These are phyloP conservation scores for Pseudopipra pipra DNA, from an alignment of 2,113 vertebrate genomes.

Conservation along the genomic window DNA sequence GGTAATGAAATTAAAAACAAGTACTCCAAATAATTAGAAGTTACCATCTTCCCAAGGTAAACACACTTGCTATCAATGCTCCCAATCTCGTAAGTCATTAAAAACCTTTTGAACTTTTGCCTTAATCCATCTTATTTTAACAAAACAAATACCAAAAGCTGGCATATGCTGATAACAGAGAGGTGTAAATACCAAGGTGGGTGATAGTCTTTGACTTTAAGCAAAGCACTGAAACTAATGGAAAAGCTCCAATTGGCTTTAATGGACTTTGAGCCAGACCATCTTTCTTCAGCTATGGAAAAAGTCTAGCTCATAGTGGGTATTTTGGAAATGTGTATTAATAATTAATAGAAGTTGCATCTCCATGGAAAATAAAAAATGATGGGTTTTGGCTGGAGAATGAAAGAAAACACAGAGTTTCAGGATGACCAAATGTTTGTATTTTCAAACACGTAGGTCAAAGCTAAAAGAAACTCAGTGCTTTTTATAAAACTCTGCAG, in stretches of 20 bases:
- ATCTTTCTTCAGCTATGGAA: background rate
- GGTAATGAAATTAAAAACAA: constrained; percentile 5
- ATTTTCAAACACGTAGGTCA: background rate
- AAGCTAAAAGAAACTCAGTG: background rate
- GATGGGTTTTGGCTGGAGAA: background rate
- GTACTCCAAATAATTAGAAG: background rate
- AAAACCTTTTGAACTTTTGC: constrained; percentile 33
- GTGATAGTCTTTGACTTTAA: background rate
- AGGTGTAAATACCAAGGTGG: background rate
- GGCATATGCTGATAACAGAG: background rate
- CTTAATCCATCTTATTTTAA: background rate
- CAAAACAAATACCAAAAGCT: constrained; percentile 13
- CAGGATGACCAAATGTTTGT: background rate
- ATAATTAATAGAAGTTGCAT: background rate
- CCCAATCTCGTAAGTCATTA: constrained; percentile 2
- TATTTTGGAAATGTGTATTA: background rate
- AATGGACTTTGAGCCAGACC: background rate
- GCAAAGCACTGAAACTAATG: background rate
- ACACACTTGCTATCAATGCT: background rate
- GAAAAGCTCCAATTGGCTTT: background rate
- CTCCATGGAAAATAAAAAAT: background rate
- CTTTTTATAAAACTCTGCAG: background rate
- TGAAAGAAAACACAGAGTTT: background rate
- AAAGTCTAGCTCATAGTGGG: background rate
- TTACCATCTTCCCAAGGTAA: background rate